Base-by-base conservation (phyloP, 2,888 invertebrate genomes). In the Steromphala cineraria region DNA sequence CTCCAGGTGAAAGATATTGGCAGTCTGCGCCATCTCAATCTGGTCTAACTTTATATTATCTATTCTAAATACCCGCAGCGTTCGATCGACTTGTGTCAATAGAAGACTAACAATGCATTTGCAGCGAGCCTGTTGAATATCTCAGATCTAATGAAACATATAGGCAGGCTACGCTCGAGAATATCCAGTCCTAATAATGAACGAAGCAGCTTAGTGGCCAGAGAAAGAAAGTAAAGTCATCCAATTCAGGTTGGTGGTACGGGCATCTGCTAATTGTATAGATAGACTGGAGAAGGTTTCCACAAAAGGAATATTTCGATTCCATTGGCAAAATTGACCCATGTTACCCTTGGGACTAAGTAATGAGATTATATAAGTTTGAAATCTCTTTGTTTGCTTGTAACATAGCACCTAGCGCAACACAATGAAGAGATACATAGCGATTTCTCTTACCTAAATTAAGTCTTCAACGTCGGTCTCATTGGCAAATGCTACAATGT, bases 181-280 rank as follows among this genome's bases (percentile, higher is more conserved):
- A 62, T 62, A 24, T 62, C 62, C 62, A 62, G 28, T 62, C 62
- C 62, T 24, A 62, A 62, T 62, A 62, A 62, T 62, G 62, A 62
- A 62, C 28, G 62, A 62, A 62, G 62, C 24, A 62, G 24, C 62
- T 62, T 28, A 24, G 15, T 24, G 62, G 19, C 24, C 62, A 62
- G 28, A 62, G 62, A 28, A 62, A n/a, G 62, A 24, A 24, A 62
- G n/a, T n/a, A n/a, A 21, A 62, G 28, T 62, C 62, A 62, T 62
- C 62, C 28, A 28, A 62, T 62, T 62, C 62, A 62, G 28, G 24
- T 62, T 28, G 24, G 62, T 1, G 28, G 62, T 17, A 8, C 3
- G 15, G 24, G 24, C 62, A 62, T 62, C 62, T 28, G 62, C 62
- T 62, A 62, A 62, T 62, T 62, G 62, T 62, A 13, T 62, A 62